Percentiles rank a stretch among this genome's conserved stretches.
Conservation (phyloP, 2,113 vertebrate genomes). For the Gallinago paraguaiae region DNA sequence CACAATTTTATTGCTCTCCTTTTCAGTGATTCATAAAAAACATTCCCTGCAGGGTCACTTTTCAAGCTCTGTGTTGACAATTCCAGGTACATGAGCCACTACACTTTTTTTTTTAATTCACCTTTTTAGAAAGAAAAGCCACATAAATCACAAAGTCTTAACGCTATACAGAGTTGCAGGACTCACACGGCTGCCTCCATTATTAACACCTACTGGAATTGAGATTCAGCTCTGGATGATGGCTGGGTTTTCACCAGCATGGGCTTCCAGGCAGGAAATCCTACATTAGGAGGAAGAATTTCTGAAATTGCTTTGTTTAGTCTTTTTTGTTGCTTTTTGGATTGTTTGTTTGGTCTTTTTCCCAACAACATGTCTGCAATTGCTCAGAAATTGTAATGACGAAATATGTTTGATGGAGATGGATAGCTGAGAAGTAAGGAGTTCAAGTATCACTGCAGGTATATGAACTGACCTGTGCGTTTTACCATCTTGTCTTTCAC, state of each 20-base stretch:
- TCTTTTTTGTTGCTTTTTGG: neutral
- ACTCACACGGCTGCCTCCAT: neutral
- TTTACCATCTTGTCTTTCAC: neutral
- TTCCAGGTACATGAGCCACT: neutral
- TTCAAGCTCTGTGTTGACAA: neutral
- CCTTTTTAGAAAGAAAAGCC: neutral
- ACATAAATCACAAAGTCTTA: neutral
- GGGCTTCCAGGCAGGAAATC: neutral
- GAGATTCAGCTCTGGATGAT: neutral
- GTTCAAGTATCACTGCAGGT: neutral
- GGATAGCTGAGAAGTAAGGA: neutral
- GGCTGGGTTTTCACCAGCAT: accelerated
- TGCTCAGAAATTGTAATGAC: neutral
- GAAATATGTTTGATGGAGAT: neutral
- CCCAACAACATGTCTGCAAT: neutral
- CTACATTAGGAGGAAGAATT: neutral
- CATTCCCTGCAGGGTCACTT: neutral
- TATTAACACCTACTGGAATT: accelerated
- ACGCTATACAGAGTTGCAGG: neutral
- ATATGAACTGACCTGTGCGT: neutral
- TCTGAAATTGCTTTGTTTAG: neutral
- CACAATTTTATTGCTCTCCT: neutral
- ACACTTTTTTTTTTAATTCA: neutral
- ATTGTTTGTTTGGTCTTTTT: neutral
- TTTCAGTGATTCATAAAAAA: neutral